A percentile compares a stretch with the other conserved stretches of the same genome.
These are phyloP conservation scores for Antheraea pernyi DNA, from an alignment of 1,140 invertebrate genomes.

Conservation along the genomic window DNA sequence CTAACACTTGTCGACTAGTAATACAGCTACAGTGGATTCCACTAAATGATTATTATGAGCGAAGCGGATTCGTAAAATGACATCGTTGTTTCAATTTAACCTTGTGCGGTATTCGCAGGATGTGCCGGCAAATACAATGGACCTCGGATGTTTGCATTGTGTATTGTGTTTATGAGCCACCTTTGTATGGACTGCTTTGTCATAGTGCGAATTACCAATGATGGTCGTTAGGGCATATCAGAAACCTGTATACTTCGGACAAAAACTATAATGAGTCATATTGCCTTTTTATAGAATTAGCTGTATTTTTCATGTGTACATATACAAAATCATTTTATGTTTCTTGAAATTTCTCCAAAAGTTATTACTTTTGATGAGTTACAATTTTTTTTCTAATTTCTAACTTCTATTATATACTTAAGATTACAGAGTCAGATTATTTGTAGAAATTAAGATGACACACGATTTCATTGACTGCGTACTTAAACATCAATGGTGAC, in stretches of 20 bases:
- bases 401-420: too few relatives aligned
- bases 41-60: slow-evolving; percentile 3
- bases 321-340: too few relatives aligned
- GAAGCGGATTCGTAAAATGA: background rate
- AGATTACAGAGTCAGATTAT: too few relatives aligned
- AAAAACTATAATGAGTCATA: background rate
- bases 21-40: background rate
- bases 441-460: too few relatives aligned
- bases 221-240: slow-evolving; percentile 1
- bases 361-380: too few relatives aligned
- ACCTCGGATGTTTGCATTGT: slow-evolving; percentile 11
- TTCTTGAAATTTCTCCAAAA: too few relatives aligned
- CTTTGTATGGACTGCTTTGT: slow-evolving; percentile 5
- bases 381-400: too few relatives aligned
- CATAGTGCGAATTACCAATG: slow-evolving; percentile 1
- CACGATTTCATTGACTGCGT: too few relatives aligned
- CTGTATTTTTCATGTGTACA: too few relatives aligned
- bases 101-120: slow-evolving; percentile 13
- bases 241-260: background rate
- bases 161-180: background rate
- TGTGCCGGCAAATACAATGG: slow-evolving; percentile 12
- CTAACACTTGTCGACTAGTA: background rate
- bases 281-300: too few relatives aligned
- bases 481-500: too few relatives aligned
- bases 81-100: slow-evolving; percentile 10